These are phyloP conservation scores for Hyposmocoma kahamanoa DNA, from an alignment of 1,140 invertebrate species.

Conservation along the genomic window DNA sequence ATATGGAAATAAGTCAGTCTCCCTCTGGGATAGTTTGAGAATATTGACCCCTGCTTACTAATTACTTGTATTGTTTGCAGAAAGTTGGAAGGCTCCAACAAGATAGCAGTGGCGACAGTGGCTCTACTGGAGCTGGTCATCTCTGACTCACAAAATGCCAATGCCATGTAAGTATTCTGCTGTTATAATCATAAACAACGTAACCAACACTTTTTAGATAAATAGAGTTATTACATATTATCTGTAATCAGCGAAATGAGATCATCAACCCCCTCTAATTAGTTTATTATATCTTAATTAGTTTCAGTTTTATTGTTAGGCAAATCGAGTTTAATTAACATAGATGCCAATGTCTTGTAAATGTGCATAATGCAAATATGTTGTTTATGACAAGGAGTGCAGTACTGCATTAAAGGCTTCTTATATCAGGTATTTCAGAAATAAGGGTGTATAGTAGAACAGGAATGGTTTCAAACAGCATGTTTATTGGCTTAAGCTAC, in stretches of 20 bases:
- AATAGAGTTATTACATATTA: too few species aligned
- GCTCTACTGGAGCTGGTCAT: slow-evolving; percentile 49
- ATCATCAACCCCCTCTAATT: too few species aligned
- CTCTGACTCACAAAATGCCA: slow-evolving; percentile 41
- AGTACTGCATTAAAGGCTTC: neutral
- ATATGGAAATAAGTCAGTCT: neutral
- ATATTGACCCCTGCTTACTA: neutral
- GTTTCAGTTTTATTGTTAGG: neutral
- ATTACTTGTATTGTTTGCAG: slow-evolving; percentile 21
- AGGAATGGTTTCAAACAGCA: neutral
- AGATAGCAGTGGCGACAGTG: slow-evolving; percentile 44
- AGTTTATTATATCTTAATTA: too few species aligned
- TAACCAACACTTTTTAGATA: too few species aligned
- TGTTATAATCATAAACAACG: neutral
- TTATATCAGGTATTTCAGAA: neutral
- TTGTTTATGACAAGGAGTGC: neutral
- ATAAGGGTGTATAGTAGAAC: neutral
- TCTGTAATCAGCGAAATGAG: too few species aligned
- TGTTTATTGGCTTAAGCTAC: too few species aligned
- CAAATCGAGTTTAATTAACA: neutral
- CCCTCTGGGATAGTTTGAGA: too few species aligned
- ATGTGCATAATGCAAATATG: neutral
- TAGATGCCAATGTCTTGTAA: neutral
- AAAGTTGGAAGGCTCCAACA: slow-evolving; percentile 43
- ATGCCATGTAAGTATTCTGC: slow-evolving; percentile 37